These are phyloP conservation scores for Haemorhous mexicanus DNA, from an alignment of 2,113 vertebrate species.

Conservation along the genomic window DNA sequence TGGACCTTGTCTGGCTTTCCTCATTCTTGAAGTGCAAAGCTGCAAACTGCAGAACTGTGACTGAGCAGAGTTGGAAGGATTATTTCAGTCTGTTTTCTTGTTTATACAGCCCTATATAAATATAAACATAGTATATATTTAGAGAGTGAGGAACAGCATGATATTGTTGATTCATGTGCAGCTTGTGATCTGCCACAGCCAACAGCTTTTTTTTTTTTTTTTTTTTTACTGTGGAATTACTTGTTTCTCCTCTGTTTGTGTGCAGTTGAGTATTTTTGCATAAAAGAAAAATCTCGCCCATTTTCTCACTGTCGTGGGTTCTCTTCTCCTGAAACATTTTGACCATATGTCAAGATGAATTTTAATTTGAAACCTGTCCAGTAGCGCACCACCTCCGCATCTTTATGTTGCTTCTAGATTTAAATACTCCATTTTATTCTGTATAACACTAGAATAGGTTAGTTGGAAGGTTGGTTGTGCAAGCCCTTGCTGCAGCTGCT, in stretches of 20 bases:
- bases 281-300: background rate
- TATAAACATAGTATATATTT: slow-evolving; percentile 34
- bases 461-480: background rate
- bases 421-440: background rate
- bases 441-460: background rate
- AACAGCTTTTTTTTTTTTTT: slow-evolving; percentile 44
- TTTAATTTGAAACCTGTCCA: background rate
- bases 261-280: background rate
- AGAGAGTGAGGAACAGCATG: background rate
- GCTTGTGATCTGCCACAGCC: slow-evolving; percentile 28
- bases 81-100: slow-evolving; percentile 15
- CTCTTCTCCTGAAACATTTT: background rate
- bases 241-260: slow-evolving; percentile 23
- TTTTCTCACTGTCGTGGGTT: background rate
- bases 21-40: background rate
- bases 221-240: slow-evolving; percentile 15
- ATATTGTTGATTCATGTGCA: slow-evolving; percentile 44
- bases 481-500: background rate
- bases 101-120: slow-evolving; percentile 27
- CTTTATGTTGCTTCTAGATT: background rate
- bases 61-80: slow-evolving; percentile 1
- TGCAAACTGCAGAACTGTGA: background rate
- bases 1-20: background rate
- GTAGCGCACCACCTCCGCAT: background rate
- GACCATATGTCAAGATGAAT: background rate